These are phyloP conservation scores for Nibea coibor DNA, from an alignment of 2,113 vertebrate genomes.

Conservation along the genomic window DNA sequence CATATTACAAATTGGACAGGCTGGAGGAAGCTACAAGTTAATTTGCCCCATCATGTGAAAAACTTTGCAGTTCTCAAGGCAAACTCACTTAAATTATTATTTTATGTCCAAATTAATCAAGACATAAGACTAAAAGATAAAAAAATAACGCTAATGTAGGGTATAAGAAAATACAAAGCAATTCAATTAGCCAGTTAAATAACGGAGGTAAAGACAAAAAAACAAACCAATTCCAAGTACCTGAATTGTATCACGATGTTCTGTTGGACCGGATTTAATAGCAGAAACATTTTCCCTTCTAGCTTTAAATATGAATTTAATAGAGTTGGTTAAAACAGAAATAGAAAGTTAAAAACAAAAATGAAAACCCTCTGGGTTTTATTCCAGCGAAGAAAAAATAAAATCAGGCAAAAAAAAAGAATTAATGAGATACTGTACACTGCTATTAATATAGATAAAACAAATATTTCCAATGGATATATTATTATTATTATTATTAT, in stretches of 20 bases:
- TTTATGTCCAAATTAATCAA: slow-evolving; percentile 49
- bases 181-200: slow-evolving; percentile 53
- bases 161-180: slow-evolving; percentile 50
- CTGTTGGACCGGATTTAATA: background rate
- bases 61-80: slow-evolving; percentile 72
- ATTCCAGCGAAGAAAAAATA: background rate
- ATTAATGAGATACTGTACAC: slow-evolving; percentile 14
- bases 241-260: slow-evolving; percentile 26
- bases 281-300: slow-evolving; percentile 1
- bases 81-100: slow-evolving; percentile 45
- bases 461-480: background rate
- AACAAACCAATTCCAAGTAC: slow-evolving; percentile 20
- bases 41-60: slow-evolving; percentile 81
- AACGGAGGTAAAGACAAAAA: slow-evolving; percentile 1
- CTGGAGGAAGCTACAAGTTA: slow-evolving; percentile 68
- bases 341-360: background rate
- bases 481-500: background rate
- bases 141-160: slow-evolving; percentile 40
- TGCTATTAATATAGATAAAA: slow-evolving; percentile 3
- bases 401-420: background rate
- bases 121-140: slow-evolving; percentile 48
- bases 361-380: background rate
- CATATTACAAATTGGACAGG: slow-evolving; percentile 66
- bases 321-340: background rate
- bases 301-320: slow-evolving; percentile 2